Evolutionary conservation across 2,113 vertebrate species (phyloP).

Genomic region (Notechis scutatus): DNA sequence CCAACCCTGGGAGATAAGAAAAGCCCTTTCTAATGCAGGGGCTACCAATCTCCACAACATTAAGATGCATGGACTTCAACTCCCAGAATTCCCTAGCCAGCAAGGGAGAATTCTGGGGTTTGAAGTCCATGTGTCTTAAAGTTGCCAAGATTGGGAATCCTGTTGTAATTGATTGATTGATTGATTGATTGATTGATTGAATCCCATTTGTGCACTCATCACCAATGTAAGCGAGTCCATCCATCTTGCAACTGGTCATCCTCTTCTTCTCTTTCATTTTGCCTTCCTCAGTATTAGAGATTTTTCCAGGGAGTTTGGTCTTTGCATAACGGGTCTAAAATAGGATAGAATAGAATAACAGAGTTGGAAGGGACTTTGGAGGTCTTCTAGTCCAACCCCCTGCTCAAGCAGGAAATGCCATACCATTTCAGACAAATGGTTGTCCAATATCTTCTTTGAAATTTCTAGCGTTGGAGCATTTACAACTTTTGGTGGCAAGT

Average conservation of each 20-base stretch:
- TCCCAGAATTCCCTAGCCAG: too few relatives aligned
- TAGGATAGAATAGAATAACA: background rate
- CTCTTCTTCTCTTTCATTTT: background rate
- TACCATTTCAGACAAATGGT: too few relatives aligned
- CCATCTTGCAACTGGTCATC: background rate
- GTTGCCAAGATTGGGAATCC: too few relatives aligned
- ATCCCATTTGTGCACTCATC: background rate
- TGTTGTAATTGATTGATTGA: background rate
- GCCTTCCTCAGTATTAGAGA: background rate
- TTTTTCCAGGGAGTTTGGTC: background rate
- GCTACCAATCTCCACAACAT: background rate
- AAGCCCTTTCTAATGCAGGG: background rate
- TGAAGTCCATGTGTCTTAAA: too few relatives aligned
- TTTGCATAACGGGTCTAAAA: background rate
- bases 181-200: background rate
- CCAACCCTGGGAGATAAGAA: background rate
- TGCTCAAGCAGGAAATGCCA: too few relatives aligned
- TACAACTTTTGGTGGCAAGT: too few relatives aligned
- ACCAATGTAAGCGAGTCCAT: background rate
- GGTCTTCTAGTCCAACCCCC: too few relatives aligned
- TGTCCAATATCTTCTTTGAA: too few relatives aligned
- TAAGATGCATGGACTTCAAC: background rate
- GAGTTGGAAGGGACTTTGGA: too few relatives aligned
- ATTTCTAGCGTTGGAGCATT: too few relatives aligned
- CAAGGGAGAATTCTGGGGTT: too few relatives aligned